Evolutionary conservation across 2,797 vertebrate species (phyloP).

Genomic region (Hemibagrus guttatus): DNA sequence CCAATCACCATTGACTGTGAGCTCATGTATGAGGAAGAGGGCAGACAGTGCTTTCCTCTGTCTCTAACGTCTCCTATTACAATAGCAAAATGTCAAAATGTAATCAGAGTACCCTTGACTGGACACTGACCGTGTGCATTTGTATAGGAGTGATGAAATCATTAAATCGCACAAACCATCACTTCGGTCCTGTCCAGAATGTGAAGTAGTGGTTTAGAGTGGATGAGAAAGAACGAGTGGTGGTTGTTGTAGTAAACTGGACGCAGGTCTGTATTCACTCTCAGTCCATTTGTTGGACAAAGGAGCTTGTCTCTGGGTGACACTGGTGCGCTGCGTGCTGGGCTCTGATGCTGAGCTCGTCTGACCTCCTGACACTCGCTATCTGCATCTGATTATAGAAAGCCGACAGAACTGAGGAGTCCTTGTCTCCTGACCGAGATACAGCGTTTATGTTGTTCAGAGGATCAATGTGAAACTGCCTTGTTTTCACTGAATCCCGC

Average conservation of each 20-base stretch:
- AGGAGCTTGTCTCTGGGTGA: slow-evolving; percentile 52
- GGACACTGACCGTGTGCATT: too few relatives aligned
- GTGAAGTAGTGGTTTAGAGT: neutral
- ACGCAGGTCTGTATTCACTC: slow-evolving; percentile 43
- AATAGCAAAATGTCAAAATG: neutral
- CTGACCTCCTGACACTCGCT: slow-evolving; percentile 56
- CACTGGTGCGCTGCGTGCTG: slow-evolving; percentile 52
- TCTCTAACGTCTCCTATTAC: neutral
- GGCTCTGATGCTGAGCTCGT: slow-evolving; percentile 46
- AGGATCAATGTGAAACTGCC: slow-evolving; percentile 40
- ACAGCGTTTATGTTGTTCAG: slow-evolving; percentile 33
- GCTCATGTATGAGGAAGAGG: neutral
- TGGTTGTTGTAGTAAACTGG: slow-evolving; percentile 14
- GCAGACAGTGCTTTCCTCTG: neutral
- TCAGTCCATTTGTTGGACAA: slow-evolving; percentile 48
- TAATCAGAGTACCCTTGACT: too few relatives aligned
- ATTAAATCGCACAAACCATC: neutral
- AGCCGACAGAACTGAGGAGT: slow-evolving; percentile 41
- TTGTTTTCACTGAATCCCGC: slow-evolving; percentile 33
- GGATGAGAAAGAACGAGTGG: slow-evolving; percentile 6
- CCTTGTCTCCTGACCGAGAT: slow-evolving; percentile 51
- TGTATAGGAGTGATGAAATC: neutral
- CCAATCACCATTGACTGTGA: neutral
- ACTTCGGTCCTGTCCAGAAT: neutral
- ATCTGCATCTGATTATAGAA: slow-evolving; percentile 26